Base-by-base conservation (phyloP, 2,113 vertebrate genomes). In the Zingel zingel region DNA sequence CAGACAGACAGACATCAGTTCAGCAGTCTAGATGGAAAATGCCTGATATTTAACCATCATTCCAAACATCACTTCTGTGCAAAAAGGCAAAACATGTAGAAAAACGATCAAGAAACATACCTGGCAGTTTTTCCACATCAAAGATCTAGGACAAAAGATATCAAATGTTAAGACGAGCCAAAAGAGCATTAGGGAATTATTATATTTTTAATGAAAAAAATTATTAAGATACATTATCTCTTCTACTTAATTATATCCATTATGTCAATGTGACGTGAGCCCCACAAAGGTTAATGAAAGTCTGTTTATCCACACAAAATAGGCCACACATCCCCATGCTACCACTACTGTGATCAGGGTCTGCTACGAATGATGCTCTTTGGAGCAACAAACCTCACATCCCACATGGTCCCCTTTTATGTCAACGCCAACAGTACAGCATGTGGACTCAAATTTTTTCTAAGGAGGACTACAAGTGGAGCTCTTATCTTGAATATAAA, bases 121-220 rank as follows among this genome's bases (percentile, higher is more conserved):
- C 95, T 94, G 94, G 93, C 79, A 95, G 78, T 18, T 93, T 84
- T 47, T 70, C 66, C 0, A 81, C 33, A 0, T 94, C 79, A 14
- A 89, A 92, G 47, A 95, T 80, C 95, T 96, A 45, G 4, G 48
- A 65, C 7, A 64, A 64, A 48, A 63, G 45, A 79, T 36, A 67
- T 51, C 4, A 73, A 43, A 33, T 19, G 0, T 1, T 39, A 65
- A 56, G 23, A 45, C 0, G 57, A 77, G 14, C 30, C 2, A 18
- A 39, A 5, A 45, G 19, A 51, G 7, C 13, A 48, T 61, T n/a
- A 30, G 2, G 4, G 23, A 21, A 19, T 51, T 33, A 1, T 27
- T 21, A n/a, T 43, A 25, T 45, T 63, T 59, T 30, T 15, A 2
- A 51, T 63, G 8, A 2, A 62, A 39, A 23, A 21, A 27, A 23